Percentiles rank a stretch among this genome's conserved stretches.
Conservation (phyloP, 2,888 invertebrate species). For the Diplolepis rosae region DNA sequence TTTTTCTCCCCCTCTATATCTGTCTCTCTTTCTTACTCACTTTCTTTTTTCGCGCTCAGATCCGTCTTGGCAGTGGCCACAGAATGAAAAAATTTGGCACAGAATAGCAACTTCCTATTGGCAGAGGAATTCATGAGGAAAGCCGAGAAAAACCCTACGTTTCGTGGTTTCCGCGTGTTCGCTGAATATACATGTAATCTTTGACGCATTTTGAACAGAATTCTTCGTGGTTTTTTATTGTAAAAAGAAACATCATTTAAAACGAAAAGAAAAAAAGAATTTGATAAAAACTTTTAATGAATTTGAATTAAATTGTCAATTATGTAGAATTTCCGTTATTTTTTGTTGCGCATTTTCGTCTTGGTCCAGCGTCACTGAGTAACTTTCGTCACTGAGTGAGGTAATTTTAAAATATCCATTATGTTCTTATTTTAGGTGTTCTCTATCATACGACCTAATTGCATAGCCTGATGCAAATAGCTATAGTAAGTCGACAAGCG, state of each 20-base stretch:
- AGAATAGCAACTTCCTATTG: constrained; percentile 41
- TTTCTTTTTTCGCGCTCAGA: constrained; percentile 1
- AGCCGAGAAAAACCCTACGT: not conserved
- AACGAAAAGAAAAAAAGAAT: no score
- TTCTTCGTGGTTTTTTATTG: not conserved
- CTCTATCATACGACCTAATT: constrained; percentile 8
- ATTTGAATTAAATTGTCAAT: no score
- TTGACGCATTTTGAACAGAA: not conserved
- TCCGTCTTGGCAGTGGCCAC: constrained; percentile 35
- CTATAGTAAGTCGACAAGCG: constrained; percentile 34
- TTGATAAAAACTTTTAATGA: no score
- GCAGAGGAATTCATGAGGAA: not conserved
- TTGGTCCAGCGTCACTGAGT: no score
- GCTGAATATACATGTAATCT: not conserved
- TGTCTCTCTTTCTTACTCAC: not conserved
- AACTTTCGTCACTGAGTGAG: not conserved
- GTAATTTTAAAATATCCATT: constrained; percentile 11
- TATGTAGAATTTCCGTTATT: no score
- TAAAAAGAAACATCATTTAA: no score
- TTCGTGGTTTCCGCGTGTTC: not conserved
- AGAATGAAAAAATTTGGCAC: constrained; percentile 42
- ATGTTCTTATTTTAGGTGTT: constrained; percentile 17
- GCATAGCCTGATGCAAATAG: constrained; percentile 14
- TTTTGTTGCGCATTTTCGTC: no score
- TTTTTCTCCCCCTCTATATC: not conserved